Conservation (phyloP, 2,888 invertebrate species). For the Cryptus armator region DNA sequence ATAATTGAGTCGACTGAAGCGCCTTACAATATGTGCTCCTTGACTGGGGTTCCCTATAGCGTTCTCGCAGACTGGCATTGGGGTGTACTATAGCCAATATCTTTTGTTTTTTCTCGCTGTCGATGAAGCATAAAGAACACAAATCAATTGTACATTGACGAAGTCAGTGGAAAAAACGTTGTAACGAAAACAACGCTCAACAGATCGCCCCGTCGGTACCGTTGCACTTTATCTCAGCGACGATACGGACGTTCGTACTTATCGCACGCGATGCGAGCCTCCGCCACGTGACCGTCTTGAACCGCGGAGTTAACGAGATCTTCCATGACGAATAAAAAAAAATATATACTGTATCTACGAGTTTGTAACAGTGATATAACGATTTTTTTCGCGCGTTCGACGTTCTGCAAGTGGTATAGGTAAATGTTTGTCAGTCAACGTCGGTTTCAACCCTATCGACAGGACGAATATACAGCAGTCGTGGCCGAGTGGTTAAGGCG, state of each 20-base stretch:
- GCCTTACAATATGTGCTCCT: too few species aligned
- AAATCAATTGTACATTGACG: background rate
- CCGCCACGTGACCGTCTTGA: conserved; percentile 59
- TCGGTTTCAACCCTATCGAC: background rate
- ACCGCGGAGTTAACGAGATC: conserved; percentile 21
- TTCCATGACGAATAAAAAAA: background rate
- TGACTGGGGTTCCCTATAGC: too few species aligned
- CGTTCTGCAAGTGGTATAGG: conserved; percentile 23
- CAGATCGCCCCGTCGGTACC: background rate
- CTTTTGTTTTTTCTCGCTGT: too few species aligned
- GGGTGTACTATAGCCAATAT: too few species aligned
- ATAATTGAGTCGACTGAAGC: too few species aligned
- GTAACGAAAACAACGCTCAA: conserved; percentile 15
- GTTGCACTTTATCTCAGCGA: conserved; percentile 4
- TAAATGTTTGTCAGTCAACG: conserved; percentile 22
- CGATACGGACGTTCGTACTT: conserved; percentile 9
- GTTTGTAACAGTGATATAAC: too few species aligned
- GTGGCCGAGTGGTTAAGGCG: conserved; percentile 90
- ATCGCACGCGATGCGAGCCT: conserved; percentile 57
- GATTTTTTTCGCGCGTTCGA: too few species aligned
- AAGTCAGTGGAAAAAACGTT: background rate
- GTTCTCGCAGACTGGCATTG: too few species aligned
- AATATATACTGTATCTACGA: background rate
- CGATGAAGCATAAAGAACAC: too few species aligned
- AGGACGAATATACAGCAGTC: background rate